phyloP scores from a whole-genome alignment of 2,113 vertebrate genomes.

The Perca flavescens region DNA sequence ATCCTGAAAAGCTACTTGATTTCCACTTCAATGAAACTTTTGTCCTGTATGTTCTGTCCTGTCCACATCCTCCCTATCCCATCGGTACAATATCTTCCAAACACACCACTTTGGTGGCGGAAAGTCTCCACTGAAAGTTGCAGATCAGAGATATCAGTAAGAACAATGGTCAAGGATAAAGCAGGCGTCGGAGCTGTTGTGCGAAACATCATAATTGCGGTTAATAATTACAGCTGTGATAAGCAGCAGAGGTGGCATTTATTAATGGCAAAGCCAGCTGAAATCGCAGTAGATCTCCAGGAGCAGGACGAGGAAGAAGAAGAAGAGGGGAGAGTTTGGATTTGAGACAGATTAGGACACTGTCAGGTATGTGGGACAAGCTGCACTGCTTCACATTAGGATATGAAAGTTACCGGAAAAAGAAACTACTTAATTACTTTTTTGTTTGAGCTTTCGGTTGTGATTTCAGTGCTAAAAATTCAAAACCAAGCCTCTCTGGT shows the following conservation, averaged over 20 bases:
- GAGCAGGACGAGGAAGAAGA: slow-evolving; percentile 31
- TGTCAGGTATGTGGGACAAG: slow-evolving; percentile 59
- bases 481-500: slow-evolving; percentile 5
- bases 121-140: slow-evolving; percentile 39
- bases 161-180: slow-evolving; percentile 86
- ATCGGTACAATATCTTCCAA: slow-evolving; percentile 19
- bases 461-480: slow-evolving; percentile 8
- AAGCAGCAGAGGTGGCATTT: slow-evolving; percentile 66
- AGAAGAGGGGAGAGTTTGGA: slow-evolving; percentile 17
- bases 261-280: slow-evolving; percentile 49
- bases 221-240: slow-evolving; percentile 85
- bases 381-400: not conserved
- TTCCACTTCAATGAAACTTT: slow-evolving; percentile 51
- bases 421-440: too few species aligned
- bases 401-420: not conserved
- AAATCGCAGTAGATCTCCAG: slow-evolving; percentile 53
- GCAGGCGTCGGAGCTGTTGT: slow-evolving; percentile 36
- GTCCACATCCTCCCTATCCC: slow-evolving; percentile 56
- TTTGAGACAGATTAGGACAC: slow-evolving; percentile 20
- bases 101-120: slow-evolving; percentile 19
- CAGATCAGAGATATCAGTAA: slow-evolving; percentile 67
- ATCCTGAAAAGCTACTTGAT: slow-evolving; percentile 54
- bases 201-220: slow-evolving; percentile 73
- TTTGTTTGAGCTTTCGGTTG: not conserved
- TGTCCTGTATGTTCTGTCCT: slow-evolving; percentile 22